Base-by-base conservation (phyloP, 1,140 invertebrate species). In the Melitaea cinxia region DNA sequence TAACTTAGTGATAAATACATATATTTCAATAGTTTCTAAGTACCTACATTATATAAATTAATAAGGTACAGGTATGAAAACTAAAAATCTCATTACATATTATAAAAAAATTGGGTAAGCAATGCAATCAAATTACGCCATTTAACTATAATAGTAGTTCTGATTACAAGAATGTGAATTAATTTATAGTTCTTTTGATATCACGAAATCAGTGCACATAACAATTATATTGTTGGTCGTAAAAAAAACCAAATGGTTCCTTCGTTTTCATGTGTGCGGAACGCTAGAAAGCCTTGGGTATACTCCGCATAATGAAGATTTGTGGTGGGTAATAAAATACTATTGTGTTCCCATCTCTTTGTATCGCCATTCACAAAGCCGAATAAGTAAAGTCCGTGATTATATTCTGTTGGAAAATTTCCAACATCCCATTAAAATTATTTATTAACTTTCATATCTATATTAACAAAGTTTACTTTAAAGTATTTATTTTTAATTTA, bases 311-410 rank as follows among this genome's bases (percentile, higher is more conserved):
- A 85, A 83, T 83, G 76, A 83, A 83, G 83, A 85, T 85, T 83
- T 82, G 81, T 85, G 65, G 75, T 56, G 37, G 54, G 72, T 72
- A 82, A 85, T 83, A 85, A 83, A 82, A 83, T 80, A 80, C 68
- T 79, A 78, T 81, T 77, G 77, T 75, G 57, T 21, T 49, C 37
- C 35, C 49, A 59, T 72, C 64, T 69, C 63, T 59, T 58, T 68
- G 49, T 68, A 57, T 64, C 47, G 47, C 63, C 53, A 59, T 65
- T 59, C 55, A 65, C 63, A 65, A 65, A 65, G 49, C 35, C 24
- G 47, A 49, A 37, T 49, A 65, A 33, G 55, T 47, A 42, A 65
- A 59, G 19, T 59, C 21, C 15, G 63, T 65, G 56, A 58, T 65
- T 65, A 30, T 26, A 19, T 58, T 57, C 39, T 9, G 55, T 57